Conservation (phyloP, 2,797 vertebrate species). For the Vultur gryphus region DNA sequence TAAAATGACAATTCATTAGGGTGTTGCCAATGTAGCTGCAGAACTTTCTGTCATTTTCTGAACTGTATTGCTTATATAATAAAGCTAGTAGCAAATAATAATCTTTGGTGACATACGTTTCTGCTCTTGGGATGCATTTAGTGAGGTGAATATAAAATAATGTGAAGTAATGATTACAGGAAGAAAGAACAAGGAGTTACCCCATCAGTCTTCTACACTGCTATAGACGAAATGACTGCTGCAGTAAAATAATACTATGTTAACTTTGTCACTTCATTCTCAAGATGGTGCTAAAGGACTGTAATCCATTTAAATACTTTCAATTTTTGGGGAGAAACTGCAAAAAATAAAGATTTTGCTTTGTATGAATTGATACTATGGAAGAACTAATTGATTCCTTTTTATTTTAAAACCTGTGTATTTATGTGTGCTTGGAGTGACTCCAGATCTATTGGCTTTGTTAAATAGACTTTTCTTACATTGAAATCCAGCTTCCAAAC, state of each 20-base stretch:
- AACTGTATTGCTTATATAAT: neutral
- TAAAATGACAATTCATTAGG: neutral
- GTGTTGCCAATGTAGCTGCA: neutral
- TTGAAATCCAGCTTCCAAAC: neutral
- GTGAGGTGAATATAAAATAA: neutral
- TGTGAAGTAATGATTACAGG: neutral
- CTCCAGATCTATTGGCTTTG: neutral
- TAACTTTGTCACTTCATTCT: neutral
- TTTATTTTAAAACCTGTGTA: neutral
- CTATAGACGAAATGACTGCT: neutral
- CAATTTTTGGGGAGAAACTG: neutral
- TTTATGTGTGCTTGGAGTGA: neutral
- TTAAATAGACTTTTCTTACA: neutral
- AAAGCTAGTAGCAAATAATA: neutral
- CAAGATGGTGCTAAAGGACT: slow-evolving; percentile 9
- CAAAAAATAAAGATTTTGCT: neutral
- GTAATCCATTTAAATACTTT: neutral
- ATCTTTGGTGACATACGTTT: neutral
- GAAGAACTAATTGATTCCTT: neutral
- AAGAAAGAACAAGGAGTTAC: neutral
- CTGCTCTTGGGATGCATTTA: neutral
- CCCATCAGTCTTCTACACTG: neutral
- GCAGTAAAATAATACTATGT: neutral
- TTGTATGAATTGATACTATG: neutral
- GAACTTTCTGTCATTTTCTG: neutral